These are phyloP conservation scores for Sporophila hypoxantha DNA, from an alignment of 2,113 vertebrate species.

Conservation along the genomic window DNA sequence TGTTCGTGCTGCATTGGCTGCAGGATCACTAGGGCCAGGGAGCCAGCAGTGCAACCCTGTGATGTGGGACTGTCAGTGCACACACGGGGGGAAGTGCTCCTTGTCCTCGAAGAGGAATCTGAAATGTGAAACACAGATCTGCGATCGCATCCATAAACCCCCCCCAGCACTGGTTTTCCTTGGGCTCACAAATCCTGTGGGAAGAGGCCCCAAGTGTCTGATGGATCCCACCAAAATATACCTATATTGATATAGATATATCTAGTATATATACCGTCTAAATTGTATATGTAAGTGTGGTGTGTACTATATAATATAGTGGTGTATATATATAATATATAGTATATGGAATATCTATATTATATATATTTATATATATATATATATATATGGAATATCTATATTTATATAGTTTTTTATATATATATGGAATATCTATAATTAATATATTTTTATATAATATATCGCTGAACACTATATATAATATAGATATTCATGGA, in stretches of 20 bases:
- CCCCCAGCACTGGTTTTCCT: neutral
- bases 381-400: too few species aligned
- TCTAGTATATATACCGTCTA: too few species aligned
- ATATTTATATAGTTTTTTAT: too few species aligned
- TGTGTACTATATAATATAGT: too few species aligned
- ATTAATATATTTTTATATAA: too few species aligned
- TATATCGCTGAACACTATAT: too few species aligned
- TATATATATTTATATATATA: too few species aligned
- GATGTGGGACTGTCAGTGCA: neutral
- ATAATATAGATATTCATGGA: fast-evolving
- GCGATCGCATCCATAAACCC: neutral
- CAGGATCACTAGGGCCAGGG: neutral
- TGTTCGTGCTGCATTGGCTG: too few species aligned
- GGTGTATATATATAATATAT: too few species aligned
- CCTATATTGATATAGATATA: neutral
- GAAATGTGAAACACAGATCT: neutral
- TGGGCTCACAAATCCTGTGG: neutral
- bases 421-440: too few species aligned
- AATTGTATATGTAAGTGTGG: too few species aligned
- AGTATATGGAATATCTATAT: too few species aligned
- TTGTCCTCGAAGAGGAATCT: neutral
- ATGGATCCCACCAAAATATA: neutral
- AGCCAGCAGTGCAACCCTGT: neutral
- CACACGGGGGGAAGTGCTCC: neutral
- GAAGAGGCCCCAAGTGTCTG: neutral